phyloP scores from a whole-genome alignment of 2,888 invertebrate genomes.

The Tachina grossa region DNA sequence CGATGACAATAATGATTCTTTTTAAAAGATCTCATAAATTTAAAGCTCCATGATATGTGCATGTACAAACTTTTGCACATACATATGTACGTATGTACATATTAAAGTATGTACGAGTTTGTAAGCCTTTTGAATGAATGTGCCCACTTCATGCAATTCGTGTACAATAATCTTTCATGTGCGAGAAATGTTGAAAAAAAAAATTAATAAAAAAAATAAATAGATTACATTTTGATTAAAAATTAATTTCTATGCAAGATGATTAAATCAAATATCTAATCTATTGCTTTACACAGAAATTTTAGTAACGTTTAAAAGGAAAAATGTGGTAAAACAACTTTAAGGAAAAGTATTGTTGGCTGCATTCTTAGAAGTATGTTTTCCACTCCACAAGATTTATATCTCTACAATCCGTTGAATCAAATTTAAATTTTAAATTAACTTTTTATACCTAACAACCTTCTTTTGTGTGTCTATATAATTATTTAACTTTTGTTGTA shows the following conservation, averaged over 20 bases:
- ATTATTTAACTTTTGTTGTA: conserved; percentile 9
- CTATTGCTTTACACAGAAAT: conserved; percentile 9
- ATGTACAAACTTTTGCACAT: neutral
- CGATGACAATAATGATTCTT: conserved; percentile 35
- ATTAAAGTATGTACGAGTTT: neutral
- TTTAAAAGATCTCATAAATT: conserved; percentile 65
- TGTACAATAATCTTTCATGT: conserved; percentile 18
- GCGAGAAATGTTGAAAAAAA: conserved; percentile 4
- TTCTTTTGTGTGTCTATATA: neutral
- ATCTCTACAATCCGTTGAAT: conserved; percentile 1
- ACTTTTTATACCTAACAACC: neutral
- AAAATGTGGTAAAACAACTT: conserved; percentile 17
- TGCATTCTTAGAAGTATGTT: neutral
- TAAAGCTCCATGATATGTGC: conserved; percentile 5
- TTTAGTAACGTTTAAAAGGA: neutral
- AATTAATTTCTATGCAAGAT: conserved; percentile 62
- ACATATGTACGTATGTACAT: too few species aligned
- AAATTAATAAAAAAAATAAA: conserved; percentile 20
- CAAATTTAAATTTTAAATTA: conserved; percentile 45
- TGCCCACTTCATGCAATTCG: conserved; percentile 6
- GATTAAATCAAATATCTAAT: conserved; percentile 60
- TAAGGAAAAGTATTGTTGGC: neutral
- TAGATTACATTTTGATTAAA: conserved; percentile 69
- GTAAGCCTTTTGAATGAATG: conserved; percentile 39
- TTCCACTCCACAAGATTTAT: neutral